These are phyloP conservation scores for Physella acuta DNA, from an alignment of 1,140 invertebrate genomes.

Conservation along the genomic window DNA sequence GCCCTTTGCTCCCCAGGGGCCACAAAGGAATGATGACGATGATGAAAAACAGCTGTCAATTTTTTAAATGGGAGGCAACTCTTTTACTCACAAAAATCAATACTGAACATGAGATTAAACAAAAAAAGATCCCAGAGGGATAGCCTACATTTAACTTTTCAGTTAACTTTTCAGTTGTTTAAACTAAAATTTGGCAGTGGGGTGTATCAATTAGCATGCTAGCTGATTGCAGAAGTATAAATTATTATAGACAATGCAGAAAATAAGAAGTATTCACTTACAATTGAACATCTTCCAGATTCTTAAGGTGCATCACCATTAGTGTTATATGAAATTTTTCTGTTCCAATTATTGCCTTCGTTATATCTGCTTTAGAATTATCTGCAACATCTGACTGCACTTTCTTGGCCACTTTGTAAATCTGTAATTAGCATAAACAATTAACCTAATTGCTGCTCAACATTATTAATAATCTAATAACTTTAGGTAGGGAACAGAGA, in stretches of 20 bases:
- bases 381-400: conserved; percentile 6
- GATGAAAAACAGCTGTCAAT: too few species aligned
- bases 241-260: background rate
- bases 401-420: conserved; percentile 10
- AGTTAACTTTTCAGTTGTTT: background rate
- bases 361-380: background rate
- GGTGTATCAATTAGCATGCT: background rate
- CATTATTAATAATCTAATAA: too few species aligned
- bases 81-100: background rate
- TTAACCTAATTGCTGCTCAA: too few species aligned
- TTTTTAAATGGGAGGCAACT: too few species aligned
- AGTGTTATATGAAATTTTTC: conserved; percentile 18
- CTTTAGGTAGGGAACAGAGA: background rate
- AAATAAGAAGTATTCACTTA: background rate
- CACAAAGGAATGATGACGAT: too few species aligned
- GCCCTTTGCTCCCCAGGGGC: background rate
- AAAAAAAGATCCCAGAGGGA: background rate
- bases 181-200: background rate
- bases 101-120: background rate
- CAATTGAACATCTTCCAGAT: conserved; percentile 7
- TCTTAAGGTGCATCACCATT: conserved; percentile 13
- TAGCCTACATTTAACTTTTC: background rate
- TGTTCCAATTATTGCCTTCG: background rate
- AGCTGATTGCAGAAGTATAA: background rate
- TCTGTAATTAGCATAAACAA: background rate